Evolutionary conservation across 2,113 vertebrate species (phyloP), one percentile per base, ranked within the genome.

Genomic region (Pithys albifrons): DNA sequence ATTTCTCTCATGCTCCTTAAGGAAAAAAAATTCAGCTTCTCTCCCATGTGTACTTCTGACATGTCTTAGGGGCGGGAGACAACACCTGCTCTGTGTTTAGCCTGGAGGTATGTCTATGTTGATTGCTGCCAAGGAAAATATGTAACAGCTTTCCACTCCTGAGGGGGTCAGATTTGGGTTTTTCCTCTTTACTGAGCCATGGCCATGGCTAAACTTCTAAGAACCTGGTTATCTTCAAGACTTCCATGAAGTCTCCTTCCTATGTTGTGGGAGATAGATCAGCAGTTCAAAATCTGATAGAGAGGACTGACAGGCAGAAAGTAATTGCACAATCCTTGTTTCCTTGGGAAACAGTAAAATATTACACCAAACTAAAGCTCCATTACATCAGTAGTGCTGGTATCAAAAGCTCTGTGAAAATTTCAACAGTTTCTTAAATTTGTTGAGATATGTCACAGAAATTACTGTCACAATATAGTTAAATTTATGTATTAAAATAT

Each of bases 51-150:
- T 55, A 90, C 55, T 39, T 94, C 15, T 77, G 83, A 92, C 64
- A 62, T 86, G 55, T 74, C 71, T 62, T 83, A 72, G 55, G 79
- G 72, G 75, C 59, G 74, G 59, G 18, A 92, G 79, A 95, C 55
- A 89, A 57, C 20, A 59, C 69, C 72, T 84, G 69, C 92, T 84
- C 92, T 84, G 73, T 51, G 88, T 91, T 71, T 91, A 86, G 91
- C 91, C 85, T 73, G 35, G 22, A 92, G 87, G 27, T 64, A 71
- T 2, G 43, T 64, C 24, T 24, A 67, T 39, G 8, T 16, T 51
- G 59, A 94, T 35, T 77, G 51, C 83, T 88, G 86, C 59, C 83
- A 91, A 92, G 39, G 33, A 86, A 92, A 97, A 80, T 67, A 35
- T 25, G 3, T 49, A 83, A 84, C 86, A 95, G 79, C 48, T 88